Evolutionary conservation across 1,140 invertebrate genomes (phyloP), one percentile per base, ranked within the genome.

Genomic region (Rhagoletis zephyria): DNA sequence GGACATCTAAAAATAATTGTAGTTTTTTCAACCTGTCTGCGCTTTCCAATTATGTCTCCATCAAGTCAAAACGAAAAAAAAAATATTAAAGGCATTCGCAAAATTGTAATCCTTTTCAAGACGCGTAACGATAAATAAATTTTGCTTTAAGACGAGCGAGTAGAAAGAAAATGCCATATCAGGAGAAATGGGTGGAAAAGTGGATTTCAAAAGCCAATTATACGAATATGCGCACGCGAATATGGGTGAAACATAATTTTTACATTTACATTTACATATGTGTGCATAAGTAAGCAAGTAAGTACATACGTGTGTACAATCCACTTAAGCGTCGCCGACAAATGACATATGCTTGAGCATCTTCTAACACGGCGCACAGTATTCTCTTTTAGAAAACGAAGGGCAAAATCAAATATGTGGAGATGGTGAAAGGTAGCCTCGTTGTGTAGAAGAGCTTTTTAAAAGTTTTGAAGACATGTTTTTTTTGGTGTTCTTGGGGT

Each of bases 261-360:
- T 45, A 14, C 45, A 74, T 48, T 12, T 14, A 42, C 30, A 5
- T 30, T 14, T 70, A 45, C 40, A 81, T 81, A 7, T 12, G 30
- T 2, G n/a, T 6, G 4, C 19, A 77, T 77, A n/a, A 0, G 5
- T 30, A 30, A 30, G n/a, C 12, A 19, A 6, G 48, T 10, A 56
- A 30, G 10, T 1, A 51, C 30, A 2, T 81, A 56, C 12, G n/a
- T 56, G 1, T 10, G 1, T 67, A 10, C 64, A 56, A 30, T 67
- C 4, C 48, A 81, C 74, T 56, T 81, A 16, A 81, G 48, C 19
- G 48, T 19, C 74, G n/a, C 48, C 56, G 74, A 81, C 74, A 81
- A 81, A 81, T 81, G 74, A 56, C 74, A 81, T 81, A 51, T 81
- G 74, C 74, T 56, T 81, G 74, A 81, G 74, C n/a, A 81, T 81